Conservation (phyloP, 2,797 vertebrate species). For the Danio choprae region DNA sequence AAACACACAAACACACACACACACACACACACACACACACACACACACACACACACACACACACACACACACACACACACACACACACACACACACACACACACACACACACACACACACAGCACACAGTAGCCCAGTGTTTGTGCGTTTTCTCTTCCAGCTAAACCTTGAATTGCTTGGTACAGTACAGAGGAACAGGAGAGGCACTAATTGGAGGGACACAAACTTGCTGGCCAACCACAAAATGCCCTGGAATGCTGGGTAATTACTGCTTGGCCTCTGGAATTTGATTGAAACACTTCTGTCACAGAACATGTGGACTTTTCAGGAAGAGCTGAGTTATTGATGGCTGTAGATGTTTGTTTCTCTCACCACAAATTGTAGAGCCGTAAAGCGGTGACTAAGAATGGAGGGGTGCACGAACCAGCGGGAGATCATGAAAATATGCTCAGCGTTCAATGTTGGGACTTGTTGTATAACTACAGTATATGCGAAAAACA, state of each 20-base stretch:
- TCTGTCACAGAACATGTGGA: slow-evolving; percentile 43
- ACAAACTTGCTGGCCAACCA: slow-evolving; percentile 75
- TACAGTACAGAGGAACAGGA: slow-evolving; percentile 58
- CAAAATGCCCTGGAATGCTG: slow-evolving; percentile 74
- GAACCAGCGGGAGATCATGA: slow-evolving; percentile 12
- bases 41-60: slow-evolving; percentile 66
- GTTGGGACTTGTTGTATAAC: slow-evolving; percentile 16
- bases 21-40: slow-evolving; percentile 55
- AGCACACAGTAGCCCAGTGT: slow-evolving; percentile 61
- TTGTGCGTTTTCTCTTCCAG: slow-evolving; percentile 55
- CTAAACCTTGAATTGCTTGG: slow-evolving; percentile 46
- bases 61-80: slow-evolving; percentile 68
- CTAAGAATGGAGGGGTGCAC: slow-evolving; percentile 19
- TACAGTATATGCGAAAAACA: slow-evolving; percentile 15
- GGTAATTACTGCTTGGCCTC: slow-evolving; percentile 73
- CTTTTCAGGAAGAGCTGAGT: slow-evolving; percentile 43
- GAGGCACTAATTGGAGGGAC: slow-evolving; percentile 70
- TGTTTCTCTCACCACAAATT: slow-evolving; percentile 30
- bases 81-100: slow-evolving; percentile 67
- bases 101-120: slow-evolving; percentile 67
- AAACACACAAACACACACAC: slow-evolving; percentile 65
- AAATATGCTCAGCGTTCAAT: slow-evolving; percentile 19
- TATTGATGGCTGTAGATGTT: slow-evolving; percentile 41
- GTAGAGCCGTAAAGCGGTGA: slow-evolving; percentile 27
- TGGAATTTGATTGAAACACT: slow-evolving; percentile 58